Percentiles rank a stretch among this genome's conserved stretches.
Evolutionary conservation across 1,140 invertebrate species (phyloP).

Genomic region (Lordiphosa collinella): DNA sequence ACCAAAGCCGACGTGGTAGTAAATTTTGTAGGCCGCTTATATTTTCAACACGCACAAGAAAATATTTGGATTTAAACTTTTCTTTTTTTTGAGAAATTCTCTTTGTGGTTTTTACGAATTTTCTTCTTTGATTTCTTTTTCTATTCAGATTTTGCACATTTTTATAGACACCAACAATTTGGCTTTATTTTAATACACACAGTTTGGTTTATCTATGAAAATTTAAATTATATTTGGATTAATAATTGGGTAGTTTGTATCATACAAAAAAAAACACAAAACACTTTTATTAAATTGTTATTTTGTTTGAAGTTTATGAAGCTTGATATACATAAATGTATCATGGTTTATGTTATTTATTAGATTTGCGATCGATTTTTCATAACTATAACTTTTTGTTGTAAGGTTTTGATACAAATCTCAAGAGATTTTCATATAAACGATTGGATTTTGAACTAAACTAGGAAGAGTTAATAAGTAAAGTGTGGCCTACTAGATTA

Average conservation of each 20-base stretch:
- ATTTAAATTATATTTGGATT: background rate
- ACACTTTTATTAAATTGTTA: too few species aligned
- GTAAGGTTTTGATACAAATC: too few species aligned
- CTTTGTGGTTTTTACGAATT: background rate
- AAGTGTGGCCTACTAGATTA: too few species aligned
- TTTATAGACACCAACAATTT: constrained; percentile 5
- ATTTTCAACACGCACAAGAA: constrained; percentile 39
- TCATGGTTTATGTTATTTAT: too few species aligned
- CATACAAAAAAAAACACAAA: too few species aligned
- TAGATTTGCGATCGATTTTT: too few species aligned
- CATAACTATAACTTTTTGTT: too few species aligned
- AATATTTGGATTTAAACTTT: constrained; percentile 16
- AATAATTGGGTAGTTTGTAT: constrained; percentile 1
- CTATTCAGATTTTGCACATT: background rate
- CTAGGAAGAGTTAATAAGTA: too few species aligned
- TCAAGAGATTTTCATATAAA: too few species aligned
- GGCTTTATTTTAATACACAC: constrained; percentile 14
- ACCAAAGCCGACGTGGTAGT: constrained; percentile 47
- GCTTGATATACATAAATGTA: too few species aligned
- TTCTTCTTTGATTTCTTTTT: background rate
- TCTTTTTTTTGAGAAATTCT: constrained; percentile 12
- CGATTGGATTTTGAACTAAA: too few species aligned
- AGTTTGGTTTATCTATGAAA: constrained; percentile 5
- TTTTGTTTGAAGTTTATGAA: too few species aligned
- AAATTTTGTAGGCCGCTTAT: constrained; percentile 66